Evolutionary conservation across 2,888 invertebrate species (phyloP).

Genomic region (Tenthredo scrophulariae): DNA sequence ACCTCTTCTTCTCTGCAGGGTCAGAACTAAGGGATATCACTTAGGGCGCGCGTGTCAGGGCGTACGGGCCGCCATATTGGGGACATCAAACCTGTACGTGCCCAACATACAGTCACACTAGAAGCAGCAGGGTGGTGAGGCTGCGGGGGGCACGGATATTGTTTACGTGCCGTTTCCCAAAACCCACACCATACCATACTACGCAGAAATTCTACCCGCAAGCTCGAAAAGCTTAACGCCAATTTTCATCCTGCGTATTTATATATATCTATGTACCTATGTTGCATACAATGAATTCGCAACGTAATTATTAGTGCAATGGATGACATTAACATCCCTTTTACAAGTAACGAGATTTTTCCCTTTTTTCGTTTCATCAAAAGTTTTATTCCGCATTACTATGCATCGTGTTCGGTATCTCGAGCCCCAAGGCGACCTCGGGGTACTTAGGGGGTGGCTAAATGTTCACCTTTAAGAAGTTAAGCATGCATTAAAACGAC

Average conservation of each 20-base stretch:
- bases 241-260: neutral
- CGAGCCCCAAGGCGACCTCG: neutral
- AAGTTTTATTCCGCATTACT: slow-evolving; percentile 9
- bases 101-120: slow-evolving; percentile 60
- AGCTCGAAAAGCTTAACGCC: slow-evolving; percentile 23
- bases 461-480: slow-evolving; percentile 25
- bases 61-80: slow-evolving; percentile 62
- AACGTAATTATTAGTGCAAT: neutral
- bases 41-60: slow-evolving; percentile 42
- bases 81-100: slow-evolving; percentile 66
- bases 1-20: slow-evolving; percentile 24
- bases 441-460: neutral
- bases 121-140: slow-evolving; percentile 28
- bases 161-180: slow-evolving; percentile 45
- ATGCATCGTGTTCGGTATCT: slow-evolving; percentile 37
- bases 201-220: slow-evolving; percentile 22
- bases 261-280: neutral
- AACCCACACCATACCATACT: slow-evolving; percentile 8
- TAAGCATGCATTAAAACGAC: slow-evolving; percentile 38
- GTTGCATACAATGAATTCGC: neutral
- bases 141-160: slow-evolving; percentile 31
- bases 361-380: neutral
- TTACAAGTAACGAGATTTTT: neutral
- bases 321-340: neutral
- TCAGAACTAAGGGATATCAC: slow-evolving; percentile 46